phyloP scores from a whole-genome alignment of 2,797 vertebrate genomes.

The Amniataba percoides region DNA sequence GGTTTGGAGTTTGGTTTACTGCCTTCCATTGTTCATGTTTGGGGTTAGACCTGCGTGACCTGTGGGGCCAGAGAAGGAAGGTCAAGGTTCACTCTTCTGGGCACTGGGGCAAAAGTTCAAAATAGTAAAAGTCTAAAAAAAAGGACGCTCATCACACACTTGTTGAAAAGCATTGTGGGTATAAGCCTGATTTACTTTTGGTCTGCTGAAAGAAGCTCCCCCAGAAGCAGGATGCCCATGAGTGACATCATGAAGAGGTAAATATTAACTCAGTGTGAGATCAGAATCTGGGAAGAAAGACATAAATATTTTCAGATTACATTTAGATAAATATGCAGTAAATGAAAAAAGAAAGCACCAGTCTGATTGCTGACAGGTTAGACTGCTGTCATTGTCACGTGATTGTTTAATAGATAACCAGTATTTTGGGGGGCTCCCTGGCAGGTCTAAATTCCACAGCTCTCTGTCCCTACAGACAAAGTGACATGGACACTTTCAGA shows the following conservation, averaged over 20 bases:
- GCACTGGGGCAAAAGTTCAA: slow-evolving; percentile 71
- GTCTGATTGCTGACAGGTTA: background rate
- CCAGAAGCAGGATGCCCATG: slow-evolving; percentile 10
- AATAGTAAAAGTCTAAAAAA: slow-evolving; percentile 72
- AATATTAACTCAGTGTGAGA: slow-evolving; percentile 63
- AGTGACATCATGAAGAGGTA: slow-evolving; percentile 60
- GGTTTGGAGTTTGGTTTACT: slow-evolving; percentile 38
- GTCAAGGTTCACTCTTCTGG: slow-evolving; percentile 71
- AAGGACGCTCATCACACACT: slow-evolving; percentile 57
- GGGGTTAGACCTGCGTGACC: slow-evolving; percentile 46
- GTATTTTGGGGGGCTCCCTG: slow-evolving; percentile 32
- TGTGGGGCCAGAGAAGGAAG: slow-evolving; percentile 54
- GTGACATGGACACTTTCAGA: slow-evolving; percentile 71
- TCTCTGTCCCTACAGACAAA: slow-evolving; percentile 55
- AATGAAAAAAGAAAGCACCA: background rate
- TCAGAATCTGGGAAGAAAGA: slow-evolving; percentile 43
- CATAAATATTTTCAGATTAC: slow-evolving; percentile 33
- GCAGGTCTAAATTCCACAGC: slow-evolving; percentile 71
- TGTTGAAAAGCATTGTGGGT: slow-evolving; percentile 61
- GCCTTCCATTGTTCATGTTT: slow-evolving; percentile 39
- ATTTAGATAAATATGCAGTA: background rate
- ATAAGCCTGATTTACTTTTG: slow-evolving; percentile 53
- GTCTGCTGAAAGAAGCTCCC: slow-evolving; percentile 36
- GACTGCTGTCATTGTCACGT: background rate
- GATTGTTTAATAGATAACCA: slow-evolving; percentile 11